Base-by-base conservation (phyloP, 2,888 invertebrate species). In the Onthophagus sagittarius region DNA sequence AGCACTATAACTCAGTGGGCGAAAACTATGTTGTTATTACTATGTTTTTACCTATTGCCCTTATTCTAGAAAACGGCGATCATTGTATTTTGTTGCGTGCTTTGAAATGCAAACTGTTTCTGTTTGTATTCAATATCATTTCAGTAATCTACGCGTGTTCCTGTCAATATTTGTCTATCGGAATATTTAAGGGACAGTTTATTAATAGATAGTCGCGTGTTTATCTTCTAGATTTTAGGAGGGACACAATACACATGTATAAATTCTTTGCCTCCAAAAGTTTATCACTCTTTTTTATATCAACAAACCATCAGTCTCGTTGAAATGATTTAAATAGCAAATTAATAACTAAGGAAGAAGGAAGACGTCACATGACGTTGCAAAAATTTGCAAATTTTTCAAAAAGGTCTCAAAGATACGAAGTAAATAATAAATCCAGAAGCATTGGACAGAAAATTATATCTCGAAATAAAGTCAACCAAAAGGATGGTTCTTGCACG, bases 1-100 rank as follows among this genome's bases (percentile, higher is more conserved):
- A 64, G 64, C 64, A 13, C 64, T 2, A 23, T 64, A 64, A 64
- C 15, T 64, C 7, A 67, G 67, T 67, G 67, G 67, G 67, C 67
- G 67, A 67, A 67, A 53, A 53, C 39, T 53, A 53, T 53, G 39
- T 53, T 53, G 39, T 53, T 53, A 53, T 53, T 53, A 9, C 39
- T 53, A 11, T 7, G 39, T 53, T 53, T 53, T 53, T 53, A 53
- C 11, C 39, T 53, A 53, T 53, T 53, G 6, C 11, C 39, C 39
- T 23, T 11, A 53, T 53, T 53, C 39, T 53, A 53, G 39, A 53
- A 53, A 53, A 53, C 11, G 39, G 11, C 39, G 39, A 7, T 2
- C 39, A 53, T 53, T 53, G 23, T 23, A 23, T 23, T 23, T 23
- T 23, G 23, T 23, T 23, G 11, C 39, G 9, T 11, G 11, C 6